phyloP scores from a whole-genome alignment of 2,797 vertebrate species.

The Macroramphosus scolopax region DNA sequence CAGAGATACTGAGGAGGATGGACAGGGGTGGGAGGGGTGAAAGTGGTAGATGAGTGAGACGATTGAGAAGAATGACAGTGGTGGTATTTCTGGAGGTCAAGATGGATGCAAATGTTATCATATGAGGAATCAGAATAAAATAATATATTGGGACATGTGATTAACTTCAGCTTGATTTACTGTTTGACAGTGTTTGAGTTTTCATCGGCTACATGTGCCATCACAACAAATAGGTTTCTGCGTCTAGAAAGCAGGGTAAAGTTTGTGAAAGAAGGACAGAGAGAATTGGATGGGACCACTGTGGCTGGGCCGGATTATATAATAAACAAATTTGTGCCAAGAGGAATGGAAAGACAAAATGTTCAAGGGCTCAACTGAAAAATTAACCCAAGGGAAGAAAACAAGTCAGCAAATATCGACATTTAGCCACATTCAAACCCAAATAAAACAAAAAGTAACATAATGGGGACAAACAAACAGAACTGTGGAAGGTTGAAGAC shows the following conservation, averaged over 20 bases:
- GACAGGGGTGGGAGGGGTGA: background rate
- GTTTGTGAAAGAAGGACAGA: background rate
- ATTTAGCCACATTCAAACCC: conserved; percentile 16
- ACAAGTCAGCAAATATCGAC: conserved; percentile 1
- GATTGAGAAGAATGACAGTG: no score
- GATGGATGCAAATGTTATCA: no score
- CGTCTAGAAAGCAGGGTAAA: background rate
- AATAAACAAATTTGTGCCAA: conserved; percentile 9
- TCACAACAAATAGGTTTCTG: no score
- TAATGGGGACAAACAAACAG: background rate
- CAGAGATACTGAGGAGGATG: background rate
- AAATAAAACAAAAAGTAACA: conserved; percentile 12
- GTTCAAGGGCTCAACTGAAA: background rate
- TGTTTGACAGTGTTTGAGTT: no score
- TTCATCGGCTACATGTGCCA: no score
- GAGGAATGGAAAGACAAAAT: conserved; percentile 15
- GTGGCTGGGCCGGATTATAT: background rate
- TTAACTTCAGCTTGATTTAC: no score
- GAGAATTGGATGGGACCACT: background rate
- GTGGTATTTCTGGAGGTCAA: conserved; percentile 1
- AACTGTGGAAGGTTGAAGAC: conserved; percentile 11
- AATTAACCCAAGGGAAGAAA: no score
- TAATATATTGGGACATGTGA: no score
- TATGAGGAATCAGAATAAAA: no score
- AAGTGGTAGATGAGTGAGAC: conserved; percentile 1